Base-by-base conservation (phyloP, 2,888 invertebrate genomes). In the Trachelus tabidus region DNA sequence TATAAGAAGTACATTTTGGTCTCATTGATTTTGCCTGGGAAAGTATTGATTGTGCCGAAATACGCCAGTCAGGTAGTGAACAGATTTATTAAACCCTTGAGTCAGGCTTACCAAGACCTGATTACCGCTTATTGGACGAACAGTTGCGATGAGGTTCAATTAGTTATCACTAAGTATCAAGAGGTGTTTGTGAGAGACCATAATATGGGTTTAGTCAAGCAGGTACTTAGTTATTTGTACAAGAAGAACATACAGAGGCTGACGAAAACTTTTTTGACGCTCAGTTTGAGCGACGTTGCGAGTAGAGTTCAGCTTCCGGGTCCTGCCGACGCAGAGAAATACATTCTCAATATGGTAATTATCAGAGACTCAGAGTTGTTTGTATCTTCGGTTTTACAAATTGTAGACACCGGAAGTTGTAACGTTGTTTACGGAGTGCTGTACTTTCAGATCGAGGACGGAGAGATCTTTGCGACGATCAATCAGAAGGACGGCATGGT, bases 401-500 rank as follows among this genome's bases (percentile, higher is more conserved):
- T 23, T 15, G n/a, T 23, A 40, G 30, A n/a, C 71, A 11, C 6
- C 15, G 12, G 9, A n/a, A 71, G 12, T 9, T 71, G 40, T 40
- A 69, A 35, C 23, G 23, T 73, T 11, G 12, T 23, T 4, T 12
- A 31, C 31, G 12, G 37, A 23, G 1, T 15, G 40, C 40, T 40
- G 40, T 40, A 40, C 56, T 83, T 84, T 37, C 86, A 98, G 98
- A 99, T 99, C 88, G 98, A 98, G 92, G 98, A 98, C 91, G 97
- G 97, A 77, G 98, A 98, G 93, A 99, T 99, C 86, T 98, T 96
- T 93, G 99, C 99, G 35, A 97, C 97, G 87, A 98, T 99, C 84
- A 98, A 98, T 93, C 98, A 98, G 92, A 97, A 97, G 92, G 98
- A 99, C 92, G 98, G 99, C 23, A 99, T 99, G 98, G 98, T 99